Evolutionary conservation across 1,140 invertebrate species (phyloP), one percentile per base, ranked within the genome.

Genomic region (Heliconius hermathena): DNA sequence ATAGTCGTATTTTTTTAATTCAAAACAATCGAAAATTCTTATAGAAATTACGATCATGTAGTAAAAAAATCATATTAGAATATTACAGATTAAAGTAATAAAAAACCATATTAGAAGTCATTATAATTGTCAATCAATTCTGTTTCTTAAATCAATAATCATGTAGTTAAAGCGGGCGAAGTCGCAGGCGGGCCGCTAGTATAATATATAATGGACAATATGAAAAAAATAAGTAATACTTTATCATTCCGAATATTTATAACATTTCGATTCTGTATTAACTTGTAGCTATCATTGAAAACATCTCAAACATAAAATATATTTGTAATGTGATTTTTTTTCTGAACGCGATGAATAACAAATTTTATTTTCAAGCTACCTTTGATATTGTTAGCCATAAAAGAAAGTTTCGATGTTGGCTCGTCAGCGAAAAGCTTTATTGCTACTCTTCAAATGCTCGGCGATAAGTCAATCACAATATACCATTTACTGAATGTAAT

Each of bases 351-450:
- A 26, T 29, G 22, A 66, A 66, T 66, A 66, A 29, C 22, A 66
- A 66, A 66, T 66, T 66, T 66, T 66, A 66, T 66, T 66, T 66
- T 66, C 60, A 66, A 66, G 60, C 60, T 66, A 66, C 60, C 60
- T 66, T 66, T 29, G 60, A 66, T 66, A 66, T 66, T 66, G 22
- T 66, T 66, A 29, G 60, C 74, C 22, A 76, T 76, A 76, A 76
- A 76, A 41, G 73, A 57, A 74, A 74, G 29, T 76, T 66, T 66
- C 54, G 57, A 76, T 41, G 54, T 66, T 66, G 38, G 52, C 60
- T 66, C 60, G 57, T 76, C 54, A 66, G 74, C 74, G 74, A 60
- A 76, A 76, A 66, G 33, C 18, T 74, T 76, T 76, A 76, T 66
- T 60, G 36, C 9, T 29, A 66, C 54, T 16, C 49, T 52, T 52